phyloP scores from a whole-genome alignment of 2,888 invertebrate species.

The Eucriotettix oculatus region DNA sequence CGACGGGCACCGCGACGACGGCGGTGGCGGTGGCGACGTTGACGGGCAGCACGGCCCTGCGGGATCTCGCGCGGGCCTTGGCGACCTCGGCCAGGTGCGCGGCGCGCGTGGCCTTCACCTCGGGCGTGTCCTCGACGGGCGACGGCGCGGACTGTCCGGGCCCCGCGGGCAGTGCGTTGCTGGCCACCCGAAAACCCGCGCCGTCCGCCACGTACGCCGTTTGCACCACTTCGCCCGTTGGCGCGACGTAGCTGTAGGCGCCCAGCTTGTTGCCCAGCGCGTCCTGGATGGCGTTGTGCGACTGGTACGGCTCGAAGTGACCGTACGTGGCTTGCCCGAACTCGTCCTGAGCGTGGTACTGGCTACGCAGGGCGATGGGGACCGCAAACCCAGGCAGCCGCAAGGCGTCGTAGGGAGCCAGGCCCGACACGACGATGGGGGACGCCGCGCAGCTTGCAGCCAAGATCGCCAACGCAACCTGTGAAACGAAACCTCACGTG shows the following conservation, averaged over 20 bases:
- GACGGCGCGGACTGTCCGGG: constrained; percentile 13
- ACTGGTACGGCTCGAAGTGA: constrained; percentile 16
- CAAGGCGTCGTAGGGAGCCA: background rate
- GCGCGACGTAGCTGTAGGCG: constrained; percentile 21
- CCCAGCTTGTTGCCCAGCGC: constrained; percentile 17
- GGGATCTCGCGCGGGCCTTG: constrained; percentile 10
- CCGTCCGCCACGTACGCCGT: constrained; percentile 21
- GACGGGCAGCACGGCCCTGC: background rate
- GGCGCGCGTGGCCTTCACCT: constrained; percentile 17
- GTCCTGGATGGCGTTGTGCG: constrained; percentile 17
- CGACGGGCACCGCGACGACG: background rate
- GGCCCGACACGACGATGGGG: background rate
- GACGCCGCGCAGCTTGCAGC: constrained; percentile 1
- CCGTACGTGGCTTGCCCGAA: constrained; percentile 19
- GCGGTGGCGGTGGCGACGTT: constrained; percentile 2
- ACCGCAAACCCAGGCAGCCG: background rate
- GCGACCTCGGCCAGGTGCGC: constrained; percentile 14
- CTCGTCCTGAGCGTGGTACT: constrained; percentile 18
- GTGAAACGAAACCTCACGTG: background rate
- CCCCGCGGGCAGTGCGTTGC: constrained; percentile 20
- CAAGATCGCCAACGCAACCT: background rate
- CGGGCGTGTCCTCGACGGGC: constrained; percentile 17
- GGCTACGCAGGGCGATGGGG: constrained; percentile 8
- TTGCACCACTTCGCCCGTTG: constrained; percentile 19
- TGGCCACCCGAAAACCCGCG: constrained; percentile 20